These are phyloP conservation scores for Arvicola amphibius DNA, from an alignment of 2,797 vertebrate genomes.

Conservation along the genomic window DNA sequence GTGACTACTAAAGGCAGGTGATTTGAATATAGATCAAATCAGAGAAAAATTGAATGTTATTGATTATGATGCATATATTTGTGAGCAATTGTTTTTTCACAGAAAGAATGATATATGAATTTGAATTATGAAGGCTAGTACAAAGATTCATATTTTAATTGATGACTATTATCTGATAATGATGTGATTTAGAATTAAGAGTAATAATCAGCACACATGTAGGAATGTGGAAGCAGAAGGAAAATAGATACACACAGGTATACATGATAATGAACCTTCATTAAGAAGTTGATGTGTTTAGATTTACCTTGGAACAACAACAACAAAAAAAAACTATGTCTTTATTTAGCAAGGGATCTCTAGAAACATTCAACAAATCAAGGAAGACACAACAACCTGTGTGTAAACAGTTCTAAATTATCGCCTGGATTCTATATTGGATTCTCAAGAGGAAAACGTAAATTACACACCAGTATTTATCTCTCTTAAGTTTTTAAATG, in stretches of 20 bases:
- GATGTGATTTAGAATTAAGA: neutral
- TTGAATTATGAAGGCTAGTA: neutral
- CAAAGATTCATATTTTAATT: neutral
- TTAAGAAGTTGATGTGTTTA: neutral
- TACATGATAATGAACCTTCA: neutral
- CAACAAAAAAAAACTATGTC: no score
- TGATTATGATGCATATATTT: neutral
- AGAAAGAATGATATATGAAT: neutral
- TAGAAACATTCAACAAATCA: neutral
- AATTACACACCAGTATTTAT: no score
- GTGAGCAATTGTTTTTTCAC: neutral
- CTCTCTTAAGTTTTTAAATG: neutral
- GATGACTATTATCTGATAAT: neutral
- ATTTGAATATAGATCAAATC: neutral
- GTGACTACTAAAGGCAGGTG: neutral
- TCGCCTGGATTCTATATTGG: no score
- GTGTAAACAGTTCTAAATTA: neutral
- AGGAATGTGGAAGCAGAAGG: neutral
- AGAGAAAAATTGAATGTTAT: neutral
- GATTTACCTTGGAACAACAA: neutral
- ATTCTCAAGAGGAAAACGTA: neutral
- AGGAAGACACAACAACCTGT: rapidly evolving
- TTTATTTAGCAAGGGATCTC: neutral
- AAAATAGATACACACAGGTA: neutral
- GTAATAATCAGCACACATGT: neutral